Evolutionary conservation across 2,113 vertebrate genomes (phyloP), one percentile per base, ranked within the genome.

Genomic region (Ictalurus punctatus): DNA sequence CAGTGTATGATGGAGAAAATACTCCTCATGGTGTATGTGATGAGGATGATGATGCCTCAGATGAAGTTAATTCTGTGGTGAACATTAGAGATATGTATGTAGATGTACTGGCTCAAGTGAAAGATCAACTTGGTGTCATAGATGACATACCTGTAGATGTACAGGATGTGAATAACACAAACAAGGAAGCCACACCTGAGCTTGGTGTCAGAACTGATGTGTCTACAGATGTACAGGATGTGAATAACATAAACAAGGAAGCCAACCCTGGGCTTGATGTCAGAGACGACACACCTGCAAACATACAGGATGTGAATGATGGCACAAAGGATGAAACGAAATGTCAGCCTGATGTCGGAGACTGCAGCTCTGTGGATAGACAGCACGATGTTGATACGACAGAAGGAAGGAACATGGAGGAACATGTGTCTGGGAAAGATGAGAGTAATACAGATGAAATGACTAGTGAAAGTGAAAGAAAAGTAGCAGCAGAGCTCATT

Each of bases 241-340:
- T 63, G 14, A 84, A 65, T 37, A 67, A 37, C 56, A 25, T 25
- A 71, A 76, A 65, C 13, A 54, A 83, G 80, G 67, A 84, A 37
- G n/a, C 14, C 73, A 80, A 14, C 52, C 2, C 67, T 83, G 21
- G 16, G 25, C 44, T 25, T 67, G 84, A 65, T 83, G 13, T 25
- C 19, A 65, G 16, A 59, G 52, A 78, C 30, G 30, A 76, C n/a
- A 27, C n/a, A 59, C 25, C 59, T 30, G 52, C 19, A 83, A 61
- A n/a, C 83, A 71, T 80, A 44, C 61, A 86, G 48, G 88, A 86
- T 86, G 83, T 88, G 23, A 80, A 67, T 2, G 30, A 25, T 16
- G n/a, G 37, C n/a, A 48, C 59, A 85, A 48, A 63, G 17, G 73
- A 85, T 65, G 34, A 71, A 48, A 25, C 19, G 16, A 30, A 48